phyloP scores from a whole-genome alignment of 2,113 vertebrate genomes.

The Nycticorax nycticorax region DNA sequence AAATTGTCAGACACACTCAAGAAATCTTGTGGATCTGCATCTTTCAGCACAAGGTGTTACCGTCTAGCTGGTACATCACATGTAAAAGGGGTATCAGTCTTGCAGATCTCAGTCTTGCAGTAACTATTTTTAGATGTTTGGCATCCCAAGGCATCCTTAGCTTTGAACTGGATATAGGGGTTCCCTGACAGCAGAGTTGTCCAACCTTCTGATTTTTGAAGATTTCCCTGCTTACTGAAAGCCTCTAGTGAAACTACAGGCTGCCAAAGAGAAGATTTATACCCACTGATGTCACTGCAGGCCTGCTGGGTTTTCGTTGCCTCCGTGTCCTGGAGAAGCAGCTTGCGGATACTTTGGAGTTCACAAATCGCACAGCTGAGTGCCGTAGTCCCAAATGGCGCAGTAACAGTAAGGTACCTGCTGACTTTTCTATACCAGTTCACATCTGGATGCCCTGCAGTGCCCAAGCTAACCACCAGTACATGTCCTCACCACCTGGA shows the following conservation, averaged over 20 bases:
- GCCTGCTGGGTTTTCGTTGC: background rate
- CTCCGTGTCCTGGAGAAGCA: background rate
- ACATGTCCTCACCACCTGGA: background rate
- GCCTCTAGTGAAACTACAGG: background rate
- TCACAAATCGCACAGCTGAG: background rate
- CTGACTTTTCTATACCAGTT: background rate
- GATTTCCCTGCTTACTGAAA: background rate
- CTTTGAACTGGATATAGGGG: background rate
- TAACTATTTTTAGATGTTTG: background rate
- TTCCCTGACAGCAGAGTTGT: background rate
- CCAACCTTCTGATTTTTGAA: background rate
- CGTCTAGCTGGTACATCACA: background rate
- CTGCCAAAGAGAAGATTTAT: background rate
- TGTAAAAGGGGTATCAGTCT: background rate
- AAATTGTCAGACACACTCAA: background rate
- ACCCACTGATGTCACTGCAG: background rate
- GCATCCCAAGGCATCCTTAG: background rate
- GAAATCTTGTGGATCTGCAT: background rate
- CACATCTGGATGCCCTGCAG: background rate
- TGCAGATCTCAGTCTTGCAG: background rate
- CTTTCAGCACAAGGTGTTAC: background rate
- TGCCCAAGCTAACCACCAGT: rapidly evolving
- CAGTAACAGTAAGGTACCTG: background rate
- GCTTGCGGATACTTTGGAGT: rapidly evolving
- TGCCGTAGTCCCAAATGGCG: rapidly evolving